phyloP scores from a whole-genome alignment of 2,113 vertebrate genomes.

The Salvelinus sp. region DNA sequence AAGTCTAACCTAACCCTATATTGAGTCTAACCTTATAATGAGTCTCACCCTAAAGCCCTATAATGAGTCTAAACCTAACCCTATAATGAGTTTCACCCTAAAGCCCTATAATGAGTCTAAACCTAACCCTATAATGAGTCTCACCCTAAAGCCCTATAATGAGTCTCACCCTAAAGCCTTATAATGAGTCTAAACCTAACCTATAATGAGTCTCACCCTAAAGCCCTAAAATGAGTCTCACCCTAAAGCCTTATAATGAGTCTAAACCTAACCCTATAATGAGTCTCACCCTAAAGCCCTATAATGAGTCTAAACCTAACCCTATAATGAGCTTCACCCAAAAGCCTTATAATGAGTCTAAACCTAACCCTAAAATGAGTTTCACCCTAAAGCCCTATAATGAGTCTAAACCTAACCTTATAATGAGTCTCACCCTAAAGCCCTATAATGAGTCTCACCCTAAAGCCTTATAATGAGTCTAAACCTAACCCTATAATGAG shows the following conservation, averaged over 20 bases:
- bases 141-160: slow-evolving; percentile 61
- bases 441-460: slow-evolving; percentile 72
- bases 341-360: slow-evolving; percentile 67
- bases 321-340: slow-evolving; percentile 65
- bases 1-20: slow-evolving; percentile 65
- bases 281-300: slow-evolving; percentile 11
- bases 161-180: slow-evolving; percentile 48
- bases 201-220: slow-evolving; percentile 71
- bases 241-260: slow-evolving; percentile 61
- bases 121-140: slow-evolving; percentile 67
- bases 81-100: slow-evolving; percentile 66
- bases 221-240: slow-evolving; percentile 68
- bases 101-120: too few species aligned
- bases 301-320: slow-evolving; percentile 66
- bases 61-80: slow-evolving; percentile 67
- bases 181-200: background rate
- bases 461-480: too few species aligned
- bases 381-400: slow-evolving; percentile 63
- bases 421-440: slow-evolving; percentile 69
- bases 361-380: slow-evolving; percentile 60
- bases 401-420: slow-evolving; percentile 63
- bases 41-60: slow-evolving; percentile 56
- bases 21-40: slow-evolving; percentile 73
- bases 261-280: slow-evolving; percentile 33
- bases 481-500: slow-evolving; percentile 65